Evolutionary conservation across 2,888 invertebrate genomes (phyloP).

Genomic region (Sinodicranocentrus sp.): DNA sequence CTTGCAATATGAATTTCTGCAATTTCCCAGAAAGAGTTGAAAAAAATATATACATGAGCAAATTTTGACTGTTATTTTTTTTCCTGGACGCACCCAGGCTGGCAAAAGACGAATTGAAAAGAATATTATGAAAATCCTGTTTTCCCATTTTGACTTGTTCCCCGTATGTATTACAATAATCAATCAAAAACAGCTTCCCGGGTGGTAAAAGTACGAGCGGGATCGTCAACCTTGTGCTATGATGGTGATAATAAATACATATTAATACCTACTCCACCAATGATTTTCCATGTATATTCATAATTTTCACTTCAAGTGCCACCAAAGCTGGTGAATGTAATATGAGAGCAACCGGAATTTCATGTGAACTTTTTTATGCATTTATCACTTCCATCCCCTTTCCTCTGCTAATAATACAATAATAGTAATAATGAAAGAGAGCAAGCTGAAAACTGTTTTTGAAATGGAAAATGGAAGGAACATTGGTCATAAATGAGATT

Average conservation of each 20-base stretch:
- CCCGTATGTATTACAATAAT: slow-evolving; percentile 31
- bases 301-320: neutral
- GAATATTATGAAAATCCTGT: slow-evolving; percentile 40
- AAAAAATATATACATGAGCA: no score
- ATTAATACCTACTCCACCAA: slow-evolving; percentile 27
- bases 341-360: slow-evolving; percentile 63
- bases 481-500: slow-evolving; percentile 48
- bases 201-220: slow-evolving; percentile 50
- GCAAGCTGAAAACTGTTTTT: no score
- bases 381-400: slow-evolving; percentile 65
- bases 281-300: slow-evolving; percentile 4
- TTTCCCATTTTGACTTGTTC: no score
- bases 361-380: slow-evolving; percentile 61
- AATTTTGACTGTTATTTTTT: no score
- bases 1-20: no score
- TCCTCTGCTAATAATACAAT: slow-evolving; percentile 46
- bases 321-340: neutral
- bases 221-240: slow-evolving; percentile 25
- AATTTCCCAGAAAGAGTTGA: no score
- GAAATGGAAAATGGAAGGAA: slow-evolving; percentile 10
- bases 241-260: slow-evolving; percentile 15
- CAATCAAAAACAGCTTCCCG: slow-evolving; percentile 53
- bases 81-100: no score
- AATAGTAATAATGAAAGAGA: slow-evolving; percentile 39
- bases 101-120: no score